Conservation (phyloP, 2,113 vertebrate genomes). For the Elephas maximus region DNA sequence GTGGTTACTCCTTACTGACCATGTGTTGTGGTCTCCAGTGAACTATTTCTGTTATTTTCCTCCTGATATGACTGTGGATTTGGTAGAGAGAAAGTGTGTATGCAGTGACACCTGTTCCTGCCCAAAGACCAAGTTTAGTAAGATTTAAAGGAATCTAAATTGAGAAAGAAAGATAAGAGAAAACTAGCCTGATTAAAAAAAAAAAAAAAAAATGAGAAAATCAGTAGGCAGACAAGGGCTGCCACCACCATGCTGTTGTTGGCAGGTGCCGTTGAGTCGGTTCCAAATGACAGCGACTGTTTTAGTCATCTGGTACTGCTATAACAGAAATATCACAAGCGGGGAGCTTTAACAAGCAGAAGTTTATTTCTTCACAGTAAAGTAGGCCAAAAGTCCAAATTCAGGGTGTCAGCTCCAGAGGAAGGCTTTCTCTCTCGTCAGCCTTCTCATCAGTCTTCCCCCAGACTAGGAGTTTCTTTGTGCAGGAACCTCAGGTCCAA, state of each 20-base stretch:
- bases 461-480: too few species aligned
- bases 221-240: neutral
- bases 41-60: neutral
- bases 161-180: neutral
- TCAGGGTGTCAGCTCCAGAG: too few species aligned
- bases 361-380: too few species aligned
- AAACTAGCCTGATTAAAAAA: neutral
- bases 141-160: constrained; percentile 12
- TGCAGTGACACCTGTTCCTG: neutral
- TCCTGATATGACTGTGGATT: neutral
- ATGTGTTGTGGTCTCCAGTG: neutral
- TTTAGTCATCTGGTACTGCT: too few species aligned
- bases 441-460: too few species aligned
- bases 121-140: constrained; percentile 17
- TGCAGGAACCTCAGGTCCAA: too few species aligned
- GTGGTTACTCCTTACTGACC: neutral
- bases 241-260: neutral
- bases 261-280: too few species aligned
- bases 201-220: neutral
- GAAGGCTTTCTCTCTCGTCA: too few species aligned
- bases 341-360: too few species aligned
- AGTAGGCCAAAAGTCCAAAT: too few species aligned
- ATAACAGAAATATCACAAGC: too few species aligned
- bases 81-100: neutral
- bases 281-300: too few species aligned